Percentiles rank a stretch among this genome's conserved stretches.
Evolutionary conservation across 2,113 vertebrate genomes (phyloP).

Genomic region (Heterochromis multidens): DNA sequence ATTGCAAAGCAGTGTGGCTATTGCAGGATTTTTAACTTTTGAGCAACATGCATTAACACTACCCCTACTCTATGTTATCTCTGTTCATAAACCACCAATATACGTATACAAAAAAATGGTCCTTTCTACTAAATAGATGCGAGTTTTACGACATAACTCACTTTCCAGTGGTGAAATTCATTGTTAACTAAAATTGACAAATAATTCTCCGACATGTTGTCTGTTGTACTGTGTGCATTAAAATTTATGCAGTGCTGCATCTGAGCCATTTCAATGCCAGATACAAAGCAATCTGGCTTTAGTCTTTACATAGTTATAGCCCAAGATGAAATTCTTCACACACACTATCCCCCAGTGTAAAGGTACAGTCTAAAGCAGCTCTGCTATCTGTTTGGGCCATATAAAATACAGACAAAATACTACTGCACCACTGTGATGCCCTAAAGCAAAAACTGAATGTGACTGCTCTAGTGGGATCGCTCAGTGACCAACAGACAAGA

Average conservation of each 20-base stretch:
- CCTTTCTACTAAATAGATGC: neutral
- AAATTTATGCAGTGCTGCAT: neutral
- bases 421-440: neutral
- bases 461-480: neutral
- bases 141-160: neutral
- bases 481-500: neutral
- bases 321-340: neutral
- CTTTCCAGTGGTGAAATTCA: neutral
- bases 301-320: neutral
- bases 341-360: neutral
- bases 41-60: neutral
- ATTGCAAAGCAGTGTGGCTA: neutral
- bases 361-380: neutral
- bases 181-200: neutral
- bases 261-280: neutral
- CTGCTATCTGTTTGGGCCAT: neutral
- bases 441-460: conserved; percentile 13
- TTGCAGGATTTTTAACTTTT: neutral
- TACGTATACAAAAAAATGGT: neutral
- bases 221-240: neutral
- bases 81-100: neutral
- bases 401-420: conserved; percentile 19
- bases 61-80: neutral
- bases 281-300: neutral
- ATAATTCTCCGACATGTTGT: neutral